phyloP scores from a whole-genome alignment of 2,113 vertebrate genomes.

The Elephantulus edwardii region DNA sequence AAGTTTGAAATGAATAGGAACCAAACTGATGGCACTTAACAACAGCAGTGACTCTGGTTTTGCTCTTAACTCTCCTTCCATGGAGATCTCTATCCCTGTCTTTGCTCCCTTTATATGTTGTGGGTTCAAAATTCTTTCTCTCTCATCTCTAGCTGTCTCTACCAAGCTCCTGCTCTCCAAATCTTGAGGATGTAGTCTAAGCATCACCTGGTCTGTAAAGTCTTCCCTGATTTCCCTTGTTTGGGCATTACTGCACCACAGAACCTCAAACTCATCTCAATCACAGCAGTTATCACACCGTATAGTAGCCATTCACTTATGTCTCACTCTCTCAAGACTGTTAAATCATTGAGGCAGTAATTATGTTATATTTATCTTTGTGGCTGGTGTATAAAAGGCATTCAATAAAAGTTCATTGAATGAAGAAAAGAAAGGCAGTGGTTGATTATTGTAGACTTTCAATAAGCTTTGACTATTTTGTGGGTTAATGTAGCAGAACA shows the following conservation, averaged over 20 bases:
- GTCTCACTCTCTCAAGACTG: constrained; percentile 17
- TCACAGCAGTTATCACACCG: not conserved
- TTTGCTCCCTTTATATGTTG: not conserved
- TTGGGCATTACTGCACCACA: not conserved
- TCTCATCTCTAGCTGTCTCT: not conserved
- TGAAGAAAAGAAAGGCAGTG: constrained; percentile 6
- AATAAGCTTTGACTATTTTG: not conserved
- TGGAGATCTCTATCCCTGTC: not conserved
- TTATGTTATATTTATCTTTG: constrained; percentile 48
- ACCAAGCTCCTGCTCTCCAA: not conserved
- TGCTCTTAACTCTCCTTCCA: not conserved
- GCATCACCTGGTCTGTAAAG: not conserved
- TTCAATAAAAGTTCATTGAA: constrained; percentile 39
- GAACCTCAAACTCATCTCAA: not conserved
- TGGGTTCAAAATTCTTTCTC: not conserved
- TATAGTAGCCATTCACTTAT: not conserved
- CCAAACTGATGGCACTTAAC: too few species aligned
- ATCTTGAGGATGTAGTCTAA: not conserved
- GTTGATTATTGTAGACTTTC: not conserved
- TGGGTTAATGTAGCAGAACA: constrained; percentile 22
- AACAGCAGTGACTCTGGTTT: too few species aligned
- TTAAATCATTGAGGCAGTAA: constrained; percentile 39
- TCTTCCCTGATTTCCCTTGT: not conserved
- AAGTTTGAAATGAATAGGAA: too few species aligned
- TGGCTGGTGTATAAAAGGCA: constrained; percentile 44